Evolutionary conservation across 2,888 invertebrate genomes (phyloP).

Genomic region (Herminia tarsipennalis): DNA sequence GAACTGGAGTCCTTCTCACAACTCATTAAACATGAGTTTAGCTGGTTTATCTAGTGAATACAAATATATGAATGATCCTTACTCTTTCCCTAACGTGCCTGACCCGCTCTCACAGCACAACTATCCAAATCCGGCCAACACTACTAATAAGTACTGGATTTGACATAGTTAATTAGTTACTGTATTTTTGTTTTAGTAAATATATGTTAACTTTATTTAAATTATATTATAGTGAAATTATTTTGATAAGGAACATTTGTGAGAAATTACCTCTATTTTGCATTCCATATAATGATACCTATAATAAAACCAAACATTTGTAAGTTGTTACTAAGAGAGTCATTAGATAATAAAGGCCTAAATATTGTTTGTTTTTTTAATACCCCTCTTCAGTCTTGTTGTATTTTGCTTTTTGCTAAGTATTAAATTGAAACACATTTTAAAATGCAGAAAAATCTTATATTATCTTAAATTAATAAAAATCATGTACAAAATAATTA

Average conservation of each 20-base stretch:
- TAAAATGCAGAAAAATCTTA: conserved; percentile 29
- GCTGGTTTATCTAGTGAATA: conserved; percentile 79
- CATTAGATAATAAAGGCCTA: conserved; percentile 67
- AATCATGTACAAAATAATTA: conserved; percentile 15
- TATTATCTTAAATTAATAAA: conserved; percentile 32
- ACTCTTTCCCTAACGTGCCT: conserved; percentile 76
- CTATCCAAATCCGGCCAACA: conserved; percentile 76
- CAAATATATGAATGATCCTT: conserved; percentile 82
- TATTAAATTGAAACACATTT: conserved; percentile 18
- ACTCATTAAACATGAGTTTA: conserved; percentile 79
- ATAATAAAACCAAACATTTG: conserved; percentile 79
- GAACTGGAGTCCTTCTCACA: conserved; percentile 83
- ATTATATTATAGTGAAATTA: conserved; percentile 55
- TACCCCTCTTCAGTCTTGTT: too few relatives aligned
- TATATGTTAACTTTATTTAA: conserved; percentile 58
- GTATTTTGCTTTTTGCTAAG: not conserved
- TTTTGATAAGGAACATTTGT: conserved; percentile 54
- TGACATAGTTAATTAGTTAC: conserved; percentile 54
- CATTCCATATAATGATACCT: conserved; percentile 75
- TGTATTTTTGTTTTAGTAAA: conserved; percentile 39
- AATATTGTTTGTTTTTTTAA: conserved; percentile 27
- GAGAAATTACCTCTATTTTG: conserved; percentile 76
- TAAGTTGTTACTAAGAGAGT: conserved; percentile 71
- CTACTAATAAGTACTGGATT: conserved; percentile 82
- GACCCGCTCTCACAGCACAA: conserved; percentile 78